phyloP scores from a whole-genome alignment of 2,888 invertebrate genomes.

The Leptogaster cylindrica region DNA sequence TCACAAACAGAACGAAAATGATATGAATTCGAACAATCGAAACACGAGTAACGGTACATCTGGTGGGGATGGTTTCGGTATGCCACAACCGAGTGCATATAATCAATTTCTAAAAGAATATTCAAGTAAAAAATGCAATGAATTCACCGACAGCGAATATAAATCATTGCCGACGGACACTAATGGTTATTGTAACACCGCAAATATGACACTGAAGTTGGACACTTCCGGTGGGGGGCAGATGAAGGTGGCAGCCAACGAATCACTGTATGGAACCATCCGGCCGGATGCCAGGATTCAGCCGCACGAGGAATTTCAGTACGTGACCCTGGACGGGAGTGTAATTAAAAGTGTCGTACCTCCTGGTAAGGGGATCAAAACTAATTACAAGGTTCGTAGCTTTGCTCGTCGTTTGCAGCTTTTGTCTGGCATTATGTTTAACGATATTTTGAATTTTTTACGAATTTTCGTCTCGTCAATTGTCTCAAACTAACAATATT shows the following conservation, averaged over 20 bases:
- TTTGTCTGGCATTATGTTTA: constrained; percentile 6
- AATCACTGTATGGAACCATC: constrained; percentile 49
- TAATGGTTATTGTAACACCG: constrained; percentile 25
- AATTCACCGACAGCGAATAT: constrained; percentile 48
- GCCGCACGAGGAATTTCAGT: constrained; percentile 58
- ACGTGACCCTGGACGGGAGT: constrained; percentile 60
- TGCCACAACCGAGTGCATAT: constrained; percentile 50
- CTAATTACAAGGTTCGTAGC: constrained; percentile 45
- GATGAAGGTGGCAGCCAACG: constrained; percentile 42
- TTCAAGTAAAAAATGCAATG: constrained; percentile 41
- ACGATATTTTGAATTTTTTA: neutral
- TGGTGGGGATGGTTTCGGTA: constrained; percentile 30
- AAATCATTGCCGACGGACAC: constrained; percentile 36
- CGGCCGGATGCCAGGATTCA: constrained; percentile 44
- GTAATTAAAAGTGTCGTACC: constrained; percentile 62
- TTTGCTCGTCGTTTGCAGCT: constrained; percentile 1
- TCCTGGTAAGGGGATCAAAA: constrained; percentile 59
- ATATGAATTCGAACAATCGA: constrained; percentile 59
- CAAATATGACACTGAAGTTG: constrained; percentile 40
- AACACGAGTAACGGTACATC: constrained; percentile 49
- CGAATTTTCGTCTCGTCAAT: neutral
- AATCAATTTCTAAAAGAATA: constrained; percentile 46
- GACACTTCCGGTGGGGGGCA: constrained; percentile 1
- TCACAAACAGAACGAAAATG: constrained; percentile 57
- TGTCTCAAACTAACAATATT: neutral